Conservation (phyloP, 92 coral and sea anemone species). For the Heliopora coerulea region DNA sequence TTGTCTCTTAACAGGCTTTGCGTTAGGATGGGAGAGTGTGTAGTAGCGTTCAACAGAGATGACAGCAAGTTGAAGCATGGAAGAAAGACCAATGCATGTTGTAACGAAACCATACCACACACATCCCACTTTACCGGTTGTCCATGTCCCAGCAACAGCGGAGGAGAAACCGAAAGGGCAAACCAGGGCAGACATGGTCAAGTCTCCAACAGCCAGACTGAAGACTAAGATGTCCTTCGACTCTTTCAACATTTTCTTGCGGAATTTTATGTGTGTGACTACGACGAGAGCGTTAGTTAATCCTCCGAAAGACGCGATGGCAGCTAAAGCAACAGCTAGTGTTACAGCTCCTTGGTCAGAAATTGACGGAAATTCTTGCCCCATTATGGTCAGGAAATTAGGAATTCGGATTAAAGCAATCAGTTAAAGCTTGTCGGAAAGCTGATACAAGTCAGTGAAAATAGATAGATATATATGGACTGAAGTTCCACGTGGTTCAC, state of each 20-base stretch:
- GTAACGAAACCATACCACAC: conserved; percentile 59
- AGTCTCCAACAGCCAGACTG: conserved; percentile 71
- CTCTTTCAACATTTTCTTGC: conserved; percentile 31
- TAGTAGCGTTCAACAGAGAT: conserved; percentile 54
- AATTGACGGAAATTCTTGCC: no score
- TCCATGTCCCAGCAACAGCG: conserved; percentile 50
- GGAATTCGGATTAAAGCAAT: no score
- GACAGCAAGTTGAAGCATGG: conserved; percentile 66
- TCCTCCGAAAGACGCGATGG: no score
- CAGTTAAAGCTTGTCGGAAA: no score
- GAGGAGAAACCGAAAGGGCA: conserved; percentile 59
- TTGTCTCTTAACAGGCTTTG: not conserved
- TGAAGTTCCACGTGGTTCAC: no score
- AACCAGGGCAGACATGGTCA: conserved; percentile 48
- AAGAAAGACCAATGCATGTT: conserved; percentile 50
- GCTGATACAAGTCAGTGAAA: no score
- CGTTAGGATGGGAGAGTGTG: conserved; percentile 13
- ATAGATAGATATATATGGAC: no score
- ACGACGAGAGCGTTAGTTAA: conserved; percentile 61
- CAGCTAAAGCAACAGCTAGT: no score
- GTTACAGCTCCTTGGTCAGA: no score
- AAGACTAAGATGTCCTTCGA: conserved; percentile 49
- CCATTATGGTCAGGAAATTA: no score
- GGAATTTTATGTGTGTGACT: conserved; percentile 45
- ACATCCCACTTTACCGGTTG: conserved; percentile 46